Percentiles rank a stretch among this genome's conserved stretches.
phyloP scores from a whole-genome alignment of 1,140 invertebrate genomes.

The Brachionus manjavacas region DNA sequence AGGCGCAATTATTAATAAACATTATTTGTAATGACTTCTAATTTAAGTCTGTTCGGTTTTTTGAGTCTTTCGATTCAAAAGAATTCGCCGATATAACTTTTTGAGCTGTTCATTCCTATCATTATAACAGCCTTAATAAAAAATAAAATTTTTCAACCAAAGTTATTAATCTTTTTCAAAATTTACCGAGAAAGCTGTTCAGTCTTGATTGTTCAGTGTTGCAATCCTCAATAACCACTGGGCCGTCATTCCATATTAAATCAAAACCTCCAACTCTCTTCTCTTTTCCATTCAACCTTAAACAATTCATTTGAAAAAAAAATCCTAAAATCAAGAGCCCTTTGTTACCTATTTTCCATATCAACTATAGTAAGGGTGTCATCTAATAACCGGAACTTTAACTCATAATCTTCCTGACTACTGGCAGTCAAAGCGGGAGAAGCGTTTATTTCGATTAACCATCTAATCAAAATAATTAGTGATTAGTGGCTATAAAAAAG shows the following conservation, averaged over 20 bases:
- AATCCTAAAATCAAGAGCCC: not conserved
- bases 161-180: slow-evolving; percentile 46
- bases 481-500: too few relatives aligned
- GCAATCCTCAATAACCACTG: slow-evolving; percentile 54
- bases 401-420: slow-evolving; percentile 59
- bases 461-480: slow-evolving; percentile 49
- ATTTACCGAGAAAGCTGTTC: slow-evolving; percentile 44
- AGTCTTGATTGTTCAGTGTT: not conserved
- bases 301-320: not conserved
- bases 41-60: slow-evolving; percentile 12
- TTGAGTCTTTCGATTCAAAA: slow-evolving; percentile 2
- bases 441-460: slow-evolving; percentile 60
- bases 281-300: slow-evolving; percentile 60
- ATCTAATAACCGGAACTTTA: slow-evolving; percentile 59
- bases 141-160: not conserved
- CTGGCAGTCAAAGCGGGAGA: slow-evolving; percentile 60
- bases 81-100: slow-evolving; percentile 42
- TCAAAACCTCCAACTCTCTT: slow-evolving; percentile 63
- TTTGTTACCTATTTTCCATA: slow-evolving; percentile 57
- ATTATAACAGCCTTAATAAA: slow-evolving; percentile 44
- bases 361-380: slow-evolving; percentile 60
- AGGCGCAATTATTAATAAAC: too few relatives aligned
- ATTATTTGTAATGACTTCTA: not conserved
- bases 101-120: slow-evolving; percentile 44
- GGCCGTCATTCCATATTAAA: slow-evolving; percentile 63